These are phyloP conservation scores for Myzus persicae DNA, from an alignment of 1,140 invertebrate genomes.

Conservation along the genomic window DNA sequence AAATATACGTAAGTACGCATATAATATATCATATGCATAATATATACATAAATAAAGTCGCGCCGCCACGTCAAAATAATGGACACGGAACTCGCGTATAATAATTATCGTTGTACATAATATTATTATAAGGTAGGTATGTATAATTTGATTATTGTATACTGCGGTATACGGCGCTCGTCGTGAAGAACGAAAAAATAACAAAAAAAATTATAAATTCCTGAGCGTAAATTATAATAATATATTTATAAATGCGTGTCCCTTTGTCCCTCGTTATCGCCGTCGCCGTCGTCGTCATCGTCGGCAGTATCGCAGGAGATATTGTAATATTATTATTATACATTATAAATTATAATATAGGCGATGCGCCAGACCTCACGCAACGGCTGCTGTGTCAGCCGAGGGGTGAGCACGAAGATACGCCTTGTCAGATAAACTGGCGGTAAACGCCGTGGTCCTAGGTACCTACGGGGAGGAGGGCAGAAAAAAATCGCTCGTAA, in stretches of 20 bases:
- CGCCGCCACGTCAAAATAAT: background rate
- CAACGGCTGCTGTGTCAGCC: background rate
- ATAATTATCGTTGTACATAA: background rate
- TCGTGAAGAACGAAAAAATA: background rate
- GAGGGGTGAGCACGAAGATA: conserved; percentile 1
- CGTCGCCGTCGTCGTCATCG: background rate
- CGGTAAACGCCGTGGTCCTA: background rate
- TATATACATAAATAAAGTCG: conserved; percentile 2
- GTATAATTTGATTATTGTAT: background rate
- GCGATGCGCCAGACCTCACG: conserved; percentile 19
- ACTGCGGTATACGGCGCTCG: background rate
- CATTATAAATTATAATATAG: background rate
- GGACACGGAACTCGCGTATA: background rate
- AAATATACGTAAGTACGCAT: no score
- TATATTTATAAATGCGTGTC: conserved; percentile 2
- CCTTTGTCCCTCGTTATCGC: background rate
- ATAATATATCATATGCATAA: background rate
- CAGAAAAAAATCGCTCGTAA: conserved; percentile 41
- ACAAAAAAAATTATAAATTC: background rate
- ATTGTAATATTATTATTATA: background rate
- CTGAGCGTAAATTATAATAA: conserved; percentile 5
- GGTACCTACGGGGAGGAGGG: background rate
- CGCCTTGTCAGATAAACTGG: conserved; percentile 29
- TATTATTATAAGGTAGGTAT: background rate
- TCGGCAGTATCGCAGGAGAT: background rate